Conservation (phyloP, 2,113 vertebrate species). For the Xiphophorus couchianus region DNA sequence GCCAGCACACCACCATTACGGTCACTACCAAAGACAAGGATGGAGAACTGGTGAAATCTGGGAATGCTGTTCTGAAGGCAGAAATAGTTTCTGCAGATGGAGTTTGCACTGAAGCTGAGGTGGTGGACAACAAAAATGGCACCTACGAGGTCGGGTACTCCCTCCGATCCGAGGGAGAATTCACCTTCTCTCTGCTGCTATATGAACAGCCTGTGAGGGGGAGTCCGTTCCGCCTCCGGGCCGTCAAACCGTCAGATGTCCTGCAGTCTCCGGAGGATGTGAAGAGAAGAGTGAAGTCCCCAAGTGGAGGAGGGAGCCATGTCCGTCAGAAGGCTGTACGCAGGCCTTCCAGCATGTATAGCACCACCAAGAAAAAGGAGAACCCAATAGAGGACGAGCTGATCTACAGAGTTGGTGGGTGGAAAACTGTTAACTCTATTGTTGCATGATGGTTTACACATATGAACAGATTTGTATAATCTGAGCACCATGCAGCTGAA, state of each 20-base stretch:
- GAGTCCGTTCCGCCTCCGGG: constrained; percentile 89
- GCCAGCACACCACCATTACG: constrained; percentile 88
- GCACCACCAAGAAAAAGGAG: constrained; percentile 92
- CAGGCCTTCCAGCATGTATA: constrained; percentile 96
- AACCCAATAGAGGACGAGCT: constrained; percentile 85
- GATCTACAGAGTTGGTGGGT: constrained; percentile 87
- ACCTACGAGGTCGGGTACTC: constrained; percentile 96
- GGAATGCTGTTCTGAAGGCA: constrained; percentile 86
- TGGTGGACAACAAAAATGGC: constrained; percentile 95
- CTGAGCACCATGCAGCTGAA: neutral
- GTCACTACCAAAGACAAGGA: constrained; percentile 96
- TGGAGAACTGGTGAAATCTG: constrained; percentile 89
- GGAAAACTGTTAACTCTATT: neutral
- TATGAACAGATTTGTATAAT: neutral
- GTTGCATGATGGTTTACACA: neutral
- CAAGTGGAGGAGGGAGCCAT: constrained; percentile 88
- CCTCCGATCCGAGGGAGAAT: constrained; percentile 87
- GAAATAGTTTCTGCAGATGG: constrained; percentile 83
- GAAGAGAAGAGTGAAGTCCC: constrained; percentile 94
- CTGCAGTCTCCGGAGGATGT: constrained; percentile 93
- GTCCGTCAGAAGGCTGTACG: constrained; percentile 94
- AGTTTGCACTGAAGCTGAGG: constrained; percentile 79
- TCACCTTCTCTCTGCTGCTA: constrained; percentile 86
- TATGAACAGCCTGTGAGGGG: constrained; percentile 91
- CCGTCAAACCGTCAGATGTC: constrained; percentile 87